Evolutionary conservation across 2,888 invertebrate species (phyloP), one percentile per base, ranked within the genome.

Genomic region (Metacarcinus magister): DNA sequence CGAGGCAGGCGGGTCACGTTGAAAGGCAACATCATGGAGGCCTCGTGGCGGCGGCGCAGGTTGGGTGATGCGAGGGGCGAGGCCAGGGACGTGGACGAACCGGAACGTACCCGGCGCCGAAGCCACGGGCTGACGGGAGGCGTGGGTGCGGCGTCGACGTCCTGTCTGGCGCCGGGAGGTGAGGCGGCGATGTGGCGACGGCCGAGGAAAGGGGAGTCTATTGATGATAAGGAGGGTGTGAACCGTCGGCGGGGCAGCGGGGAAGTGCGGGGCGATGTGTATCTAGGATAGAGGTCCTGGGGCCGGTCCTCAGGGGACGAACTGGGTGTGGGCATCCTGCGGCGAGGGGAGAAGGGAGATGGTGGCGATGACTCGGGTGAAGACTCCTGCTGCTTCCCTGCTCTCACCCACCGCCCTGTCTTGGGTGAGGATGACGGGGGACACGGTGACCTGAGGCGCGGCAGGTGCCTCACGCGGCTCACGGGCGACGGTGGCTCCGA

Each of bases 401-500:
- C 7, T 3, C 60, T 10, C 8, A 13, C 19, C 7, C 39, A 67
- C 16, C 92, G n/a, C 3, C 54, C 54, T 32, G 19, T 2, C 92
- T 92, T 94, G 75, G 75, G 75, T 0, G 96, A 94, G 28, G 96
- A 44, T n/a, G 89, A 82, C 3, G 96, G 96, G 32, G 91, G 94
- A 4, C 23, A 90, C 44, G 48, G 95, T 0, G 94, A 92, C 54
- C n/a, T 44, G 43, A 82, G 39, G 43, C 48, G 75, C 8, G 28
- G 43, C 13, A 90, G 87, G 3, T 32, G 0, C 16, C 75, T 90
- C 44, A 75, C 32, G 46, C 92, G 94, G 48, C 46, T 54, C 90
- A 96, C 94, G 10, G 96, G 97, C 16, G 96, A 96, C 2, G 95
- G 75, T 19, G 96, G 96, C 89, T 97, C 97, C 8, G 96, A 96